Evolutionary conservation across 2,113 vertebrate genomes (phyloP), one percentile per base, ranked within the genome.

Genomic region (Martes martes): DNA sequence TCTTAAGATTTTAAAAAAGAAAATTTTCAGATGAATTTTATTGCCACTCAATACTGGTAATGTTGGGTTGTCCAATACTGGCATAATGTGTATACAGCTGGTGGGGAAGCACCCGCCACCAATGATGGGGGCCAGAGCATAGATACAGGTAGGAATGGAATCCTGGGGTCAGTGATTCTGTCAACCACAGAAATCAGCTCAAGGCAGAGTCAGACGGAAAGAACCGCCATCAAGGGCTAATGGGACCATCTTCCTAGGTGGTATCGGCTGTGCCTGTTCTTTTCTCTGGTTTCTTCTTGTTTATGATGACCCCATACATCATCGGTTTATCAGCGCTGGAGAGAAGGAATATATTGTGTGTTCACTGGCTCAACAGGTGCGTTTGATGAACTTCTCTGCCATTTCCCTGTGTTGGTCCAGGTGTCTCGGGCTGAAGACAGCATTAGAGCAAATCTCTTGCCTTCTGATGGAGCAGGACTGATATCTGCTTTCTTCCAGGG

Each of bases 401-500:
- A 14, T 28, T 39, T 59, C 28, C 57, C 55, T n/a, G 2, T 15
- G 23, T 55, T 57, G 16, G 28, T 3, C 71, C 11, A 9, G 33
- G 26, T 0, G 0, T n/a, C 47, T 57, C 11, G 1, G 52, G 18
- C 31, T 63, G 55, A 18, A 11, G 33, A 61, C 23, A 59, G 16
- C 3, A 31, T 42, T 7, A 61, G 24, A 59, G 24, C 24, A 76
- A 57, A 83, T 26, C 28, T 45, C 11, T 23, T 39, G 26, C 42
- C 31, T 71, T 63, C 11, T 8, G 57, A 19, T 10, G 63, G 57
- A 74, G 15, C 7, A 9, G 16, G 16, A 13, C 2, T 88, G 76
- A 45, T 10, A 6, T 45, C n/a, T 33, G 31, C 61, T 97, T 91
- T 86, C 73, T 96, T 97, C 1, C 97, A 99, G 99, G 99, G 98